A percentile compares a stretch with the other conserved stretches of the same genome.
phyloP scores from a whole-genome alignment of 2,113 vertebrate genomes.

The Lynx canadensis region DNA sequence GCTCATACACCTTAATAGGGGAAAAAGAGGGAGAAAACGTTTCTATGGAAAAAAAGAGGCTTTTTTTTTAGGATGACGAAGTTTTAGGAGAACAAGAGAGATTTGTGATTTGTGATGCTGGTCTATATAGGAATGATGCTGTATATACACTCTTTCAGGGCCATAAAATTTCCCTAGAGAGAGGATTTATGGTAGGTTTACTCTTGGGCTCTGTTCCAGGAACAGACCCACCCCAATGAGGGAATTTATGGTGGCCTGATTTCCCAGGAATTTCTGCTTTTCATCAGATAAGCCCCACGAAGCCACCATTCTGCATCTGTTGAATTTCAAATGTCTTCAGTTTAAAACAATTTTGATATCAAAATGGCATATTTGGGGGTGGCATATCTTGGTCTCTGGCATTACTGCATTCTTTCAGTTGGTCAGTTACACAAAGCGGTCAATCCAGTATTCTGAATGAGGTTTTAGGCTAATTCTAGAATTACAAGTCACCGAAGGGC shows the following conservation, averaged over 20 bases:
- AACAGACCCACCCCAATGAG: background rate
- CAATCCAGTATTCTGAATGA: background rate
- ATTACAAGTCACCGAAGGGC: background rate
- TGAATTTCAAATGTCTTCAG: background rate
- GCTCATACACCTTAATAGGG: background rate
- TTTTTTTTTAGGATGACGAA: background rate
- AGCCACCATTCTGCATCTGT: background rate
- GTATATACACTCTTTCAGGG: background rate
- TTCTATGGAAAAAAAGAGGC: background rate
- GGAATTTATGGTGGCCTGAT: background rate
- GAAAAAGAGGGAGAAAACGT: background rate
- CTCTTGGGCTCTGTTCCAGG: background rate
- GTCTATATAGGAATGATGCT: background rate
- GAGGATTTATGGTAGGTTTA: background rate
- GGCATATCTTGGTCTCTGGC: background rate
- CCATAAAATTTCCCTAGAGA: background rate
- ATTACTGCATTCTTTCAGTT: background rate
- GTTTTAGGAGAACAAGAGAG: background rate
- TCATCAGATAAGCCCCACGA: background rate
- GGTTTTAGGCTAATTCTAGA: background rate
- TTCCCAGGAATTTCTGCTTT: conserved; percentile 25
- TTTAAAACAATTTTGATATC: background rate
- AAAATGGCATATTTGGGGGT: background rate
- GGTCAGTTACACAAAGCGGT: background rate
- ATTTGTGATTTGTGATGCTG: background rate